Evolutionary conservation across 1,140 invertebrate genomes (phyloP).

Genomic region (Ceratosolen fusciceps): DNA sequence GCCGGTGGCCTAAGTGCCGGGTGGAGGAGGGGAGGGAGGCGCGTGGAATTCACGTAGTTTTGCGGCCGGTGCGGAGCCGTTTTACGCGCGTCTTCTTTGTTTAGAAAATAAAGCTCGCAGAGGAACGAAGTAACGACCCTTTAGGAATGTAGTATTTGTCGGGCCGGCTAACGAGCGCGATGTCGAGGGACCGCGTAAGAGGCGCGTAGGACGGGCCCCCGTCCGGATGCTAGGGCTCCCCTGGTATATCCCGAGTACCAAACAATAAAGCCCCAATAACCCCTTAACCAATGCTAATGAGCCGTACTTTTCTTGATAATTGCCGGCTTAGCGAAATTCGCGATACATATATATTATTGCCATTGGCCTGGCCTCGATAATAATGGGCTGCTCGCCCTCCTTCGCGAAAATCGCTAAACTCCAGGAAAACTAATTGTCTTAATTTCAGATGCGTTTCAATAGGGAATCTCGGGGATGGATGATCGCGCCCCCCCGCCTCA

Average conservation of each 20-base stretch:
- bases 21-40: not conserved
- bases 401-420: not conserved
- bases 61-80: not conserved
- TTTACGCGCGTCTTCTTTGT: slow-evolving; percentile 21
- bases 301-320: not conserved
- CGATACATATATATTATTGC: not conserved
- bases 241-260: not conserved
- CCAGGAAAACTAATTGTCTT: not conserved
- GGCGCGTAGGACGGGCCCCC: not conserved
- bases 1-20: no score
- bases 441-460: not conserved
- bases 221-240: not conserved
- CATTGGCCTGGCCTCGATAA: not conserved
- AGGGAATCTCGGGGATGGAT: no score
- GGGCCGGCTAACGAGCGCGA: slow-evolving; percentile 2
- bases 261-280: slow-evolving; percentile 16
- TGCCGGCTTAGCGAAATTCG: not conserved
- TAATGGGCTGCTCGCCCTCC: no score
- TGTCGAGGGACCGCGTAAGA: not conserved
- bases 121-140: slow-evolving; percentile 11
- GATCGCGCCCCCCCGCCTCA: no score
- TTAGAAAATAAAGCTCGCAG: slow-evolving; percentile 28
- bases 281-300: slow-evolving; percentile 10
- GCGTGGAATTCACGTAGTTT: slow-evolving; percentile 3
- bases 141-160: slow-evolving; percentile 21